Base-by-base conservation (phyloP, 2,113 vertebrate genomes). In the Ptychochromis oligacanthus region DNA sequence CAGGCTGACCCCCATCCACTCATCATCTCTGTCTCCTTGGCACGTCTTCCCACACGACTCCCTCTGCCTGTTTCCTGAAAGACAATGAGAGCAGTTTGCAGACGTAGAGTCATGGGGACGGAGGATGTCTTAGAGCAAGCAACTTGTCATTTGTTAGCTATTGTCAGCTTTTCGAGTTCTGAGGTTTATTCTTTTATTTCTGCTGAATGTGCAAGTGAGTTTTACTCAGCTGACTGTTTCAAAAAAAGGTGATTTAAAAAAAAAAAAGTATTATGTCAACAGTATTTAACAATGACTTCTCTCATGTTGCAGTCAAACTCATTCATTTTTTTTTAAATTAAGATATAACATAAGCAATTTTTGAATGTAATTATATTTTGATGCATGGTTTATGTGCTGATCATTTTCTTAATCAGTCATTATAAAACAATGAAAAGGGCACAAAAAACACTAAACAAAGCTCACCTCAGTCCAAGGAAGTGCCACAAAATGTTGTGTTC, bases 1-100 rank as follows among this genome's bases (percentile, higher is more conserved):
- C 91, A 99, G 92, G 88, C 97, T 99, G 88, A 99, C 98, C 0
- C 98, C 98, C 98, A 99, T 99, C 98, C 98, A 99, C 93, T 99
- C 98, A 3, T 99, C 94, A 17, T 98, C 96, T 76, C 97, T 93
- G 93, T 99, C 97, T 78, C 97, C 98, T 89, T 95, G 96, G 90
- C 98, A 99, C 1, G 98, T 99, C 96, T 99, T 99, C 67, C 98
- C 98, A 75, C 98, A 99, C 9, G 95, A 88, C 18, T 87, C 91
- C 20, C 96, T 96, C 38, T 85, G 95, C 90, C 89, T 96, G 94
- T 97, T 98, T 93, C 97, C 98, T 99, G 93, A 90, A 82, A 92
- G 52, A 93, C 87, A 93, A 92, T 82, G 78, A 86, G 56, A 84
- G 79, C 79, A 65, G 77, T 89, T 91, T 83, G 55, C 57, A 92